Evolutionary conservation across 2,888 invertebrate genomes (phyloP), one percentile per base, ranked within the genome.

Genomic region (Acleris holmiana): DNA sequence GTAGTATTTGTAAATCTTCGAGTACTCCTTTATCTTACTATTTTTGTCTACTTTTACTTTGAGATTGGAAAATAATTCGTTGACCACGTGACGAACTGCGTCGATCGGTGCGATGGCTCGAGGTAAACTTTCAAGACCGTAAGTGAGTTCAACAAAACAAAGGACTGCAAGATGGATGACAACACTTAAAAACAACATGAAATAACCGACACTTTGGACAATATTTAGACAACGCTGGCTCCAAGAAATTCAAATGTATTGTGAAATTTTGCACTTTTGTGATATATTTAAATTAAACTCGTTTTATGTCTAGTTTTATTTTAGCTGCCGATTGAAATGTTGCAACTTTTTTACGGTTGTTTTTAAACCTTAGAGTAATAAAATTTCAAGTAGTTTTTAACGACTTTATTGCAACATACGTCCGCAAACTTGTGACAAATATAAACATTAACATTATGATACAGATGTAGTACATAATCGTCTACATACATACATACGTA

Each of bases 1-100:
- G 50, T 89, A 84, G 67, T 77, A 82, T 50, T 85, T 80, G 69
- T 85, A 82, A 51, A 85, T 76, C 41, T 70, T 69, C 2, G 78
- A 71, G 66, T 79, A 84, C 46, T 85, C 79, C 61, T 72, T 75
- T 25, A 48, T 41, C 17, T 48, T 58, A 3, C 58, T 41, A 25
- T 54, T 53, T 41, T 59, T 40, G 2, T n/a, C n/a, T 8, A n/a
- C n/a, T 55, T 23, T 44, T 7, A 86, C 63, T 63, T 76, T 78
- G 0, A 89, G 70, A 57, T 44, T 69, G 13, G 71, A 67, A 68
- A 89, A 85, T 57, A 89, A 81, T 59, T 71, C 79, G 73, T 46
- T 75, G 67, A 41, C 85, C 69, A 59, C 73, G 67, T 64, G 62
- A 57, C 55, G 70, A 66, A 60, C 15, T 4, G 35, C 7, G 0